phyloP scores from a whole-genome alignment of 2,888 invertebrate genomes.

The Chorisops tibialis region DNA sequence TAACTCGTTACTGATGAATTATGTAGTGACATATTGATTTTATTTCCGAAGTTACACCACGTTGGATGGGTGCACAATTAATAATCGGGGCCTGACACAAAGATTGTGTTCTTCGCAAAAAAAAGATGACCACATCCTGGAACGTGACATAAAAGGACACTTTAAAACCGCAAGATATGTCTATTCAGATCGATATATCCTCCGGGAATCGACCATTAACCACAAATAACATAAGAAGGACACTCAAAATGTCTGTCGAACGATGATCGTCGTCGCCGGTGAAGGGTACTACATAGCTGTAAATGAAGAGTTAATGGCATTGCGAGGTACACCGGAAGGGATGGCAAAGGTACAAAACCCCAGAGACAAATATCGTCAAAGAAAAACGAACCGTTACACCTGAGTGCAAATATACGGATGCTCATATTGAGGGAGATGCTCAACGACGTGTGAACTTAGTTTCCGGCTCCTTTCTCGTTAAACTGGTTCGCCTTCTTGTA shows the following conservation, averaged over 20 bases:
- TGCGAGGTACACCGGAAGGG: constrained; percentile 7
- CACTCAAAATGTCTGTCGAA: too few relatives aligned
- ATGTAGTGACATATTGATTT: background rate
- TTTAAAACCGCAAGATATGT: too few relatives aligned
- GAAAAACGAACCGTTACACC: constrained; percentile 9
- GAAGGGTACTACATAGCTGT: background rate
- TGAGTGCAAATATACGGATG: background rate
- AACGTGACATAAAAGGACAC: constrained; percentile 14
- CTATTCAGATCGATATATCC: too few relatives aligned
- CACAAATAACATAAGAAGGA: too few relatives aligned
- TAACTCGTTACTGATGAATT: background rate
- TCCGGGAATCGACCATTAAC: too few relatives aligned
- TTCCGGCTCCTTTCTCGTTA: background rate
- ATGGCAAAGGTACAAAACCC: constrained; percentile 12
- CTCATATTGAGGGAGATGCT: background rate
- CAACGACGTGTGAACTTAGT: constrained; percentile 16
- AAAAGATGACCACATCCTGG: constrained; percentile 19
- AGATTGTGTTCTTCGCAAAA: background rate
- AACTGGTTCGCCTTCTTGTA: too few relatives aligned
- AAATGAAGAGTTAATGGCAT: constrained; percentile 3
- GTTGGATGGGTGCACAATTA: background rate
- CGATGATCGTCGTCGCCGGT: too few relatives aligned
- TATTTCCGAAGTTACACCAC: too few relatives aligned
- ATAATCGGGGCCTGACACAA: background rate
- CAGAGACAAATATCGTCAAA: background rate